A percentile compares a stretch with the other conserved stretches of the same genome.
Conservation (phyloP, 1,140 invertebrate genomes). For the Ptiloglossa arizonensis region DNA sequence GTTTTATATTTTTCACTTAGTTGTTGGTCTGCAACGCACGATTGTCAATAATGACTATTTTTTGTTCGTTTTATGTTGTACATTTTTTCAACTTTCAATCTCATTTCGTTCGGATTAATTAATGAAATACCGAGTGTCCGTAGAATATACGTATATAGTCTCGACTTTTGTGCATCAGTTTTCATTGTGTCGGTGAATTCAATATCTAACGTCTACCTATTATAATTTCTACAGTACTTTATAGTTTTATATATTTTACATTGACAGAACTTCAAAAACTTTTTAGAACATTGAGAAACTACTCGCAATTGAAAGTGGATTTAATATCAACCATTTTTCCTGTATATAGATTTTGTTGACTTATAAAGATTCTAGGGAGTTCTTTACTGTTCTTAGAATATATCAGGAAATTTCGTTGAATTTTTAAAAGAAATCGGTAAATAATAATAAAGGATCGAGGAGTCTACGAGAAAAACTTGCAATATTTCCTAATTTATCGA, state of each 20-base stretch:
- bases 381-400: no score
- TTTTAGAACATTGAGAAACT: neutral
- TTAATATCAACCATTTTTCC: no score
- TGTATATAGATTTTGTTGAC: no score
- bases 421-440: no score
- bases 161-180: neutral
- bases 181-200: neutral
- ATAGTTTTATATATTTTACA: neutral
- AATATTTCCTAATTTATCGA: no score
- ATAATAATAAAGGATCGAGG: no score
- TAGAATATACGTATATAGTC: neutral
- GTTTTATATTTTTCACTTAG: neutral
- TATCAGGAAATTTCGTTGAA: no score
- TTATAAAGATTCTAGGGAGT: no score
- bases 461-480: no score
- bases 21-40: conserved; percentile 31
- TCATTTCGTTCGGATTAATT: neutral
- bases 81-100: neutral
- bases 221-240: neutral
- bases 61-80: neutral
- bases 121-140: conserved; percentile 4
- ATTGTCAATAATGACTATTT: conserved; percentile 34
- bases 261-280: neutral
- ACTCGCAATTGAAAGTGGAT: no score
- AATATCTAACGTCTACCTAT: neutral